Base-by-base conservation (phyloP, 2,113 vertebrate genomes). In the Nibea coibor region DNA sequence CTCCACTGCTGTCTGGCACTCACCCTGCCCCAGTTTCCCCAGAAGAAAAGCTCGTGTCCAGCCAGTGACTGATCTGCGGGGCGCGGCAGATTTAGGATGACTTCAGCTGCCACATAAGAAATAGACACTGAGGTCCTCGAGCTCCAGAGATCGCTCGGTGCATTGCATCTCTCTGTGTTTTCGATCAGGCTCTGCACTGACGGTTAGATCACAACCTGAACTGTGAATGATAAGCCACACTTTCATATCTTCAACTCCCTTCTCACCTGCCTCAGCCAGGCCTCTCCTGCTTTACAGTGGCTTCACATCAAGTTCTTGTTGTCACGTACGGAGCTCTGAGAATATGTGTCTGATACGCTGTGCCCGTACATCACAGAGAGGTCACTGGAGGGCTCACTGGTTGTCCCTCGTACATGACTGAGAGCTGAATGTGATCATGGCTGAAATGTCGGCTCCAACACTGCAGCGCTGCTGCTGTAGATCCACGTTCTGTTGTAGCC, bases 1-100 rank as follows among this genome's bases (percentile, higher is more conserved):
- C 59, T 73, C 57, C 17, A 59, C 53, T 78, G 75, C 54, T 39
- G 76, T 57, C 78, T 85, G 82, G 51, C 58, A 69, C 62, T 50
- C 35, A 0, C 2, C 9, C 47, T 1, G 70, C 31, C 65, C 73
- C 1, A 74, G 50, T 78, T 81, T 62, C 59, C 80, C 47, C 47
- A 35, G 43, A 61, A 71, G 43, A 57, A 64, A 39, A 54, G 11
- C 11, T 35, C 19, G 1, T 9, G 61, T 56, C 61, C 67, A 31
- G 48, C 17, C 66, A 15, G 39, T 12, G 45, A 22, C 45, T 50
- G 51, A 66, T 57, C 26, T 31, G 10, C 8, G 59, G 45, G 64
- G 51, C 15, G 42, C 12, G 3, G 47, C 75, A 75, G 39, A 57
- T 57, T 62, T 42, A 0, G 22, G 66, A 66, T 35, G 0, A 12